Conservation (phyloP, 2,888 invertebrate species). For the Thysanoteuthis rhombus region DNA sequence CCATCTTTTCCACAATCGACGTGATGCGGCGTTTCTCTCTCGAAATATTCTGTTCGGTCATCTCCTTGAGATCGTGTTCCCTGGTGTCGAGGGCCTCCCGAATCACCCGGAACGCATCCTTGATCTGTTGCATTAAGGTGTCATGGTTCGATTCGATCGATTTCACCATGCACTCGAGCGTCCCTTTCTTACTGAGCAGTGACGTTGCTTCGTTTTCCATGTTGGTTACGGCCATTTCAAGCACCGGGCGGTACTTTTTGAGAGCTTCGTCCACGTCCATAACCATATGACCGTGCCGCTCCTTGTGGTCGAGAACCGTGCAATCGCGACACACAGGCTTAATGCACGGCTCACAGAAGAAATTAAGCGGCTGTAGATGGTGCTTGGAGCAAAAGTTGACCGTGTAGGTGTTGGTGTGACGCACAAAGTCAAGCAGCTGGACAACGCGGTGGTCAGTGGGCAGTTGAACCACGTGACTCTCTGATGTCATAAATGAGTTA, state of each 20-base stretch:
- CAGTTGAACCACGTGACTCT: conserved; percentile 51
- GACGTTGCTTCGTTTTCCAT: conserved; percentile 48
- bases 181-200: conserved; percentile 49
- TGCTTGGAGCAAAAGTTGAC: conserved; percentile 58
- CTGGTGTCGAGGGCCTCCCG: conserved; percentile 48
- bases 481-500: conserved; percentile 50
- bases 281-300: conserved; percentile 50
- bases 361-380: conserved; percentile 55
- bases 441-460: conserved; percentile 57
- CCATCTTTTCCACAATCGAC: conserved; percentile 40
- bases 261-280: conserved; percentile 54
- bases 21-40: conserved; percentile 47
- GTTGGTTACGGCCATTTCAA: conserved; percentile 50
- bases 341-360: conserved; percentile 60
- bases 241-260: conserved; percentile 52
- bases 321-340: conserved; percentile 57
- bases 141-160: conserved; percentile 36
- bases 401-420: conserved; percentile 52
- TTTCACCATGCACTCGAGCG: conserved; percentile 44
- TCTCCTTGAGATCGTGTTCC: conserved; percentile 51
- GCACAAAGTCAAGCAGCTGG: conserved; percentile 59
- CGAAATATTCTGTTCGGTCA: conserved; percentile 44
- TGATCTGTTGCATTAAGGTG: conserved; percentile 47
- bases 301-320: conserved; percentile 57
- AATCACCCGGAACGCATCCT: conserved; percentile 49